Percentiles rank a stretch among this genome's conserved stretches.
Conservation (phyloP, 2,888 invertebrate species). For the Nebria salina region DNA sequence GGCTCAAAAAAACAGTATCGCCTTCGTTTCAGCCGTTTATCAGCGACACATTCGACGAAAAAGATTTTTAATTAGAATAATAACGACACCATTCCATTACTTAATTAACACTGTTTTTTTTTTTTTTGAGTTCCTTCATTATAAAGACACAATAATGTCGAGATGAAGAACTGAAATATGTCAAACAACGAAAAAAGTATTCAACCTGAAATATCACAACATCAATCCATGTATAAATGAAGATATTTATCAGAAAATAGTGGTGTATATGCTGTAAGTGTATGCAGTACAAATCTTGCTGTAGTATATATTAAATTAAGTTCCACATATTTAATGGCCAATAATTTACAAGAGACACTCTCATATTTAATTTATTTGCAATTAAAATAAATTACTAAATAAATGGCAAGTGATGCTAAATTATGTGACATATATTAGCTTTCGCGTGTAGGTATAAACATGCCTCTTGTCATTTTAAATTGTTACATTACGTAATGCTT, state of each 20-base stretch:
- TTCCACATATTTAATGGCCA: neutral
- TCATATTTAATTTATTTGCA: neutral
- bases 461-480: neutral
- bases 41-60: constrained; percentile 8
- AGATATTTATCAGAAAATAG: neutral
- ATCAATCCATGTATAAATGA: neutral
- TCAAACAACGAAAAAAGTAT: neutral
- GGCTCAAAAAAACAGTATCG: neutral
- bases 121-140: constrained; percentile 13
- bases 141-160: neutral
- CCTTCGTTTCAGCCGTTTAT: neutral
- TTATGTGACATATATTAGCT: neutral
- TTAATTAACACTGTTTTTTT: constrained; percentile 45
- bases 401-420: neutral
- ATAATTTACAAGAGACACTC: neutral
- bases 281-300: neutral
- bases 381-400: neutral
- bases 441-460: neutral
- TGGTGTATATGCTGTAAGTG: no score
- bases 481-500: neutral
- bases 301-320: neutral
- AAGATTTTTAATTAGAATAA: constrained; percentile 14
- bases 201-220: neutral
- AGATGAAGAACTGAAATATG: neutral
- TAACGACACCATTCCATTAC: constrained; percentile 38